Base-by-base conservation (phyloP, 1,140 invertebrate genomes). In the Stenopsyche tienmushanensis region DNA sequence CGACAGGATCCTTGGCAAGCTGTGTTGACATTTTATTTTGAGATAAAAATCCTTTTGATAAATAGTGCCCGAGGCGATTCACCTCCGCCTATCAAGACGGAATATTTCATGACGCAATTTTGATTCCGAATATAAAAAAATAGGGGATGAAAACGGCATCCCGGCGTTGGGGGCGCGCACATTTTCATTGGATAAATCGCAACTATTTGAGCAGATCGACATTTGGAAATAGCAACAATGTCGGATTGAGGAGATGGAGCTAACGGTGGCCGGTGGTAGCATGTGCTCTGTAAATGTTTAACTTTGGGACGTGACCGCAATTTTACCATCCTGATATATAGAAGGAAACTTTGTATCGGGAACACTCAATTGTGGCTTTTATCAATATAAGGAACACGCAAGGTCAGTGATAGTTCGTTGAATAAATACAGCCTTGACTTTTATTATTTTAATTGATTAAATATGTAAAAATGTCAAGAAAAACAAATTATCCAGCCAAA, bases 11-110 rank as follows among this genome's bases (percentile, higher is more conserved):
- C 65, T 45, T 18, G 21, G 21, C 23, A 47, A 55, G 23, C 50
- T 47, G 34, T 59, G 65, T 66, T 66, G 65, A 66, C 65, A 62
- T 66, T 55, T 66, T 62, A 66, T 66, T 66, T 55, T 47, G 47
- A 54, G 57, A 66, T 62, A 29, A 66, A n/a, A 66, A 66, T 66
- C 65, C 65, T 55, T 65, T 60, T 53, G 45, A 60, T 58, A 59
- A 65, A 65, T 60, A 65, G 41, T 25, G 25, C 29, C n/a, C 15
- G 49, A 29, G 63, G 21, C 18, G 10, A 55, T 50, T 3, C 13
- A 15, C 3, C 3, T 44, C 3, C 18, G 18, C 13, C n/a, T 44
- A 42, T 21, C n/a, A 17, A 17, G 45, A 15, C 10, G 13, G 23
- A 10, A 9, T 49, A 49, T 49, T 49, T 49, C 45, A 49, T 17